These are phyloP conservation scores for Martes flavigula DNA, from an alignment of 2,797 vertebrate species.

Conservation along the genomic window DNA sequence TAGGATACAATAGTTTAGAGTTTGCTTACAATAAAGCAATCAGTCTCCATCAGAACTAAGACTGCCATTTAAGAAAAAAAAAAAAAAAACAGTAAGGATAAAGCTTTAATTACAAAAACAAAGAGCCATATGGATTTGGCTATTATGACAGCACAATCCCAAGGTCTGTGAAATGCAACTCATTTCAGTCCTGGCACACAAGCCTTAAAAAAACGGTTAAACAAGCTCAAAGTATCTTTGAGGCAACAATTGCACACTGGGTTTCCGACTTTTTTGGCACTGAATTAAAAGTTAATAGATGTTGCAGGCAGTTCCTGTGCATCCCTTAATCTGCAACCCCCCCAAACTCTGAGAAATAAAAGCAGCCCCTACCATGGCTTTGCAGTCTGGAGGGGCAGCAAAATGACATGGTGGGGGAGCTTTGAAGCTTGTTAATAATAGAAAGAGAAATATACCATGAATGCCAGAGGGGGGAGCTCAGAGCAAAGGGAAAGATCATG, in stretches of 20 bases:
- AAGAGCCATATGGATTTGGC: neutral
- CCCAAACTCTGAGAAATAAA: neutral
- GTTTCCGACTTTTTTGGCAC: neutral
- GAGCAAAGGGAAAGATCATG: conserved; percentile 81
- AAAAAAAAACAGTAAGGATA: neutral
- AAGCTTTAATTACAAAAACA: conserved; percentile 41
- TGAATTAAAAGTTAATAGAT: conserved; percentile 57
- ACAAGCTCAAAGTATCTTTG: conserved; percentile 15
- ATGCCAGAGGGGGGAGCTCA: conserved; percentile 88
- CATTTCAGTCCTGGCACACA: neutral
- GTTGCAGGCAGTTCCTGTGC: neutral
- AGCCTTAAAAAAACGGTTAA: conserved; percentile 13
- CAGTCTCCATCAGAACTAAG: conserved; percentile 23
- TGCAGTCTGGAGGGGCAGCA: neutral
- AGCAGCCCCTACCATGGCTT: neutral
- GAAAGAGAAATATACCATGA: conserved; percentile 49
- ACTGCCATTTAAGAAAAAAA: neutral
- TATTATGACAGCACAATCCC: neutral
- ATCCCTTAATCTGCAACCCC: neutral
- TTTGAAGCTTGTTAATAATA: conserved; percentile 40
- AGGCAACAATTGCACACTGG: neutral
- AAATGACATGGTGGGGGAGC: neutral
- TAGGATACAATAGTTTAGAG: neutral
- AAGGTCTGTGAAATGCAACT: neutral
- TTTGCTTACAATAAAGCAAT: conserved; percentile 37